Conservation (phyloP, 2,888 invertebrate species). For the Tetragonisca angustula region DNA sequence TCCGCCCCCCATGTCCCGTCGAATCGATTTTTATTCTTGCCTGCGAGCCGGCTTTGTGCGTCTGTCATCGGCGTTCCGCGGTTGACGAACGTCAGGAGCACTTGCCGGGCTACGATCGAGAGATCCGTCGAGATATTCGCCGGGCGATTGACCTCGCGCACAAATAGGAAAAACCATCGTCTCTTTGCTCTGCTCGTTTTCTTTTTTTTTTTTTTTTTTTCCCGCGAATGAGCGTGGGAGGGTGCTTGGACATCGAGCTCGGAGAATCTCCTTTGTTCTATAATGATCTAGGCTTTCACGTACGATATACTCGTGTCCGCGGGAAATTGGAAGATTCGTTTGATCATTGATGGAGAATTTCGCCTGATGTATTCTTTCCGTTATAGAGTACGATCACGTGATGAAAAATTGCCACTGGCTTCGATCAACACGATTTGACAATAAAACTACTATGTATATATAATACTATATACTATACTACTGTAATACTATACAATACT, state of each 20-base stretch:
- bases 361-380: too few species aligned
- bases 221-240: background rate
- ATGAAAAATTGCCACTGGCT: too few species aligned
- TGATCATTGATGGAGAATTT: background rate
- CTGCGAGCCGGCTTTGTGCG: slow-evolving; percentile 22
- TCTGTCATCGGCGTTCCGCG: slow-evolving; percentile 35
- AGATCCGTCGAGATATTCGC: slow-evolving; percentile 28
- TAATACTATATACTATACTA: too few species aligned
- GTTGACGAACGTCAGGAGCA: slow-evolving; percentile 55
- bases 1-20: background rate
- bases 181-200: background rate
- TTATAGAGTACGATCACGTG: too few species aligned
- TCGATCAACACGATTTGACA: too few species aligned
- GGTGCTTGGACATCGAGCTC: background rate
- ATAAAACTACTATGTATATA: too few species aligned
- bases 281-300: too few species aligned
- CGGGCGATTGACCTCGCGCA: slow-evolving; percentile 41
- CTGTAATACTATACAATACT: too few species aligned
- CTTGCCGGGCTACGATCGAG: slow-evolving; percentile 46
- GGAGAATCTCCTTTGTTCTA: slow-evolving; percentile 12
- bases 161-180: slow-evolving; percentile 40
- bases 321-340: background rate
- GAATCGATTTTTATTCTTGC: slow-evolving; percentile 35
- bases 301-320: too few species aligned
- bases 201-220: background rate